A percentile compares a stretch with the other conserved stretches of the same genome.
These are phyloP conservation scores for Tetranychus piercei DNA, from an alignment of 2,888 invertebrate genomes.

Conservation along the genomic window DNA sequence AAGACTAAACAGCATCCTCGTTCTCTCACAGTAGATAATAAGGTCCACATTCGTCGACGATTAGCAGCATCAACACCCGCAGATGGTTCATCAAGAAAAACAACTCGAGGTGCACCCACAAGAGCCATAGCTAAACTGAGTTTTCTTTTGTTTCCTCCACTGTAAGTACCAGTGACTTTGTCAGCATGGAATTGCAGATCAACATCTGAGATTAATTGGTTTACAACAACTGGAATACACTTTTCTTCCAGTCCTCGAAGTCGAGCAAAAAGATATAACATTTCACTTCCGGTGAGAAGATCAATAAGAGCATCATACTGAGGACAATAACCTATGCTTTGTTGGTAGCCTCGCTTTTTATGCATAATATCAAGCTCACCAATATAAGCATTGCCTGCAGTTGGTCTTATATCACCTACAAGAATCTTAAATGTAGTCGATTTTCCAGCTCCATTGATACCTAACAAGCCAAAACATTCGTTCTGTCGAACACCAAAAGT, in stretches of 20 bases:
- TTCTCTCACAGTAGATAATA: conserved; percentile 18
- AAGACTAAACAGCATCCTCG: conserved; percentile 40
- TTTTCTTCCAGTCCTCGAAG: conserved; percentile 23
- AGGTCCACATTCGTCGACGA: conserved; percentile 27
- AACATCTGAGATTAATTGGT: conserved; percentile 22
- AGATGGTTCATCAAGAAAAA: conserved; percentile 25
- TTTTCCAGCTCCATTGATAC: conserved; percentile 28
- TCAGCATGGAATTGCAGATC: conserved; percentile 24
- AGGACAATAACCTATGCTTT: conserved; percentile 67
- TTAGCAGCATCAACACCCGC: conserved; percentile 27
- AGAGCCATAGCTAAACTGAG: conserved; percentile 26
- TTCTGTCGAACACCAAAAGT: conserved; percentile 25
- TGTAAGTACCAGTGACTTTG: conserved; percentile 20
- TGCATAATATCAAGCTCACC: not conserved
- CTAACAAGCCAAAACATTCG: conserved; percentile 28
- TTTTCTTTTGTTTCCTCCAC: conserved; percentile 27
- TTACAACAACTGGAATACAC: conserved; percentile 12
- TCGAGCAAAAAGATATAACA: conserved; percentile 23
- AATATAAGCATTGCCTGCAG: conserved; percentile 15
- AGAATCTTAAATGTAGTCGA: conserved; percentile 28
- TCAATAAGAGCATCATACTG: conserved; percentile 64
- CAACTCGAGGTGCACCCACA: conserved; percentile 25
- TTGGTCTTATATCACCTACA: conserved; percentile 21
- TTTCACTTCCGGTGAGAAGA: conserved; percentile 25
- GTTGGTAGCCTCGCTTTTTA: conserved; percentile 31